phyloP scores from a whole-genome alignment of 1,140 invertebrate species.

The Ectropis grisescens region DNA sequence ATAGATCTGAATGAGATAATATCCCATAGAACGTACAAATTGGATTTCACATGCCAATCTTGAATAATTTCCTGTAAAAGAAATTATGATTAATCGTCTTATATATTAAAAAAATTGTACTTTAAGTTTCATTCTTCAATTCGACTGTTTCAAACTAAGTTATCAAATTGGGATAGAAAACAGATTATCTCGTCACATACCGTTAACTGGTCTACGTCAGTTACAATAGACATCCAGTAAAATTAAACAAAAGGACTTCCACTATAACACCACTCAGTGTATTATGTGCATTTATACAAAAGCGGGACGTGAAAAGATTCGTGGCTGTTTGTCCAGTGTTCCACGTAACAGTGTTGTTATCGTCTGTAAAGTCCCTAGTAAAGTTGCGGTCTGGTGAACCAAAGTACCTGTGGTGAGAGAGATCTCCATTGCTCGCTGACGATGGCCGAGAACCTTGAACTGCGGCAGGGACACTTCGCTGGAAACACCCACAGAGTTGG shows the following conservation, averaged over 20 bases:
- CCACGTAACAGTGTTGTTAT: conserved; percentile 43
- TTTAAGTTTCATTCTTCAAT: too few relatives aligned
- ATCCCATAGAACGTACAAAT: conserved; percentile 97
- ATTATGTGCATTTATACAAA: conserved; percentile 61
- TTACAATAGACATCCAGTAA: too few relatives aligned
- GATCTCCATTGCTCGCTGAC: conserved; percentile 91
- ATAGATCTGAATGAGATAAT: conserved; percentile 99
- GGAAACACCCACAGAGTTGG: conserved; percentile 92
- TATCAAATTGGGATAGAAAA: too few relatives aligned
- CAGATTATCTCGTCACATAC: too few relatives aligned
- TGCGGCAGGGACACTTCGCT: conserved; percentile 94
- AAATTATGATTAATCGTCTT: too few relatives aligned
- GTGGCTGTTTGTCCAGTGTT: conserved; percentile 64
- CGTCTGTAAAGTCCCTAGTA: too few relatives aligned
- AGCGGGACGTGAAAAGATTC: conserved; percentile 65
- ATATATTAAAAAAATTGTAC: too few relatives aligned
- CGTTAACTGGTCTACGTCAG: too few relatives aligned
- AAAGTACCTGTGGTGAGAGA: conserved; percentile 90
- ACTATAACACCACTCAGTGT: conserved; percentile 51
- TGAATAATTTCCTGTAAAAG: conserved; percentile 93
- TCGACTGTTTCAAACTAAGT: too few relatives aligned
- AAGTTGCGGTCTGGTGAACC: conserved; percentile 30
- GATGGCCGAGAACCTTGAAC: conserved; percentile 93
- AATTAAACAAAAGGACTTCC: too few relatives aligned
- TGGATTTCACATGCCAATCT: conserved; percentile 97